Base-by-base conservation (phyloP, 2,888 invertebrate genomes). In the Amiota mariae region DNA sequence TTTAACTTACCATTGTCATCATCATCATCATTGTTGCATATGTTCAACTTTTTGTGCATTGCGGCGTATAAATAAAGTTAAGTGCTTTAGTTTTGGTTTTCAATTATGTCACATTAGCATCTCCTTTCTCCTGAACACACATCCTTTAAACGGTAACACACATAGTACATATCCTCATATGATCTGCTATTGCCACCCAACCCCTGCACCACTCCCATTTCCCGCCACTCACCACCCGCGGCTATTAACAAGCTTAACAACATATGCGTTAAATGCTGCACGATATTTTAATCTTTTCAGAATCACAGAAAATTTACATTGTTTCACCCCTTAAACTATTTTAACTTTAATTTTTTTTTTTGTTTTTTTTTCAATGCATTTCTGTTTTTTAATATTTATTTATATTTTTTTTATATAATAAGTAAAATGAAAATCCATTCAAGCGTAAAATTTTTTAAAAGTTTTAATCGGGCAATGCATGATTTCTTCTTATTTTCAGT, bases 71-170 rank as follows among this genome's bases (percentile, higher is more conserved):
- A 78, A 81, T 80, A 77, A 78, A 83, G 87, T 85, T 83, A 87
- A 85, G 86, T 86, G 86, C 86, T 85, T 87, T 80, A 82, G 85
- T 87, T 87, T 87, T 86, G 85, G 81, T 86, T 87, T 85, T 86
- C 87, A 87, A 85, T 87, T 85, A 85, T 85, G 85, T 85, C 85
- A 85, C 86, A 85, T 85, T 87, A 86, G 73, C 84, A 56, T 56
- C 24, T 66, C 11, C 9, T 18, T 20, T 59, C 59, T 51, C n/a
- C 48, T 54, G 48, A 11, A 24, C 9, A 18, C 8, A 20, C 66
- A 72, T 71, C 51, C 59, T 48, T 63, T 66, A 66, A 66, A 46
- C 48, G 66, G 66, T 66, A 18, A 46, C 66, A 48, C 48, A 64
- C 15, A 64, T 36, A 1, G 20, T 61, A n/a, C 57, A 57, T 2